phyloP scores from a whole-genome alignment of 2,888 invertebrate genomes.

The Aplocera efformata region DNA sequence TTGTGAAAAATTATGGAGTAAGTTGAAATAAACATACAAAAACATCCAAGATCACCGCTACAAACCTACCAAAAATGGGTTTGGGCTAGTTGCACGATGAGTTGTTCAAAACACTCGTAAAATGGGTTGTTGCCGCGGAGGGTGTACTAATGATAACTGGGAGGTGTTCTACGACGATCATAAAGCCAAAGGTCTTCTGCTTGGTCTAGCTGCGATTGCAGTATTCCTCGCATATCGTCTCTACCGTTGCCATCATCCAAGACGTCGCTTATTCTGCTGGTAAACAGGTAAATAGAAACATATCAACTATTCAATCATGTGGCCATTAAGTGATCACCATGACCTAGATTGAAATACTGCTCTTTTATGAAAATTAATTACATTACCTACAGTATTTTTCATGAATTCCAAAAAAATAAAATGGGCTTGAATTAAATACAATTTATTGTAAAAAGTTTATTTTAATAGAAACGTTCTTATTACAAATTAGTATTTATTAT shows the following conservation, averaged over 20 bases:
- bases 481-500: too few relatives aligned
- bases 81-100: conserved; percentile 8
- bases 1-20: too few relatives aligned
- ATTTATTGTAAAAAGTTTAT: too few relatives aligned
- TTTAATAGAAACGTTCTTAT: too few relatives aligned
- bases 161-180: conserved; percentile 35
- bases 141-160: conserved; percentile 37
- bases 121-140: conserved; percentile 43
- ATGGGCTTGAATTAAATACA: too few relatives aligned
- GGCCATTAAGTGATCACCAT: too few relatives aligned
- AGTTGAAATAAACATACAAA: too few relatives aligned
- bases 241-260: conserved; percentile 40
- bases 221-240: conserved; percentile 41
- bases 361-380: too few relatives aligned
- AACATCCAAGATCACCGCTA: conserved; percentile 6
- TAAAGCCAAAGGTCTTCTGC: conserved; percentile 34
- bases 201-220: conserved; percentile 36
- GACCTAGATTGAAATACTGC: too few relatives aligned
- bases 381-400: too few relatives aligned
- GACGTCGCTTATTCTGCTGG: conserved; percentile 29
- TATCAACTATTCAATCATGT: too few relatives aligned
- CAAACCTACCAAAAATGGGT: conserved; percentile 1
- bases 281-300: conserved; percentile 13
- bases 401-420: too few relatives aligned
- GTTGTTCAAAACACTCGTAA: conserved; percentile 11